Base-by-base conservation (phyloP, 2,888 invertebrate species). In the Caenorhabditis angaria region DNA sequence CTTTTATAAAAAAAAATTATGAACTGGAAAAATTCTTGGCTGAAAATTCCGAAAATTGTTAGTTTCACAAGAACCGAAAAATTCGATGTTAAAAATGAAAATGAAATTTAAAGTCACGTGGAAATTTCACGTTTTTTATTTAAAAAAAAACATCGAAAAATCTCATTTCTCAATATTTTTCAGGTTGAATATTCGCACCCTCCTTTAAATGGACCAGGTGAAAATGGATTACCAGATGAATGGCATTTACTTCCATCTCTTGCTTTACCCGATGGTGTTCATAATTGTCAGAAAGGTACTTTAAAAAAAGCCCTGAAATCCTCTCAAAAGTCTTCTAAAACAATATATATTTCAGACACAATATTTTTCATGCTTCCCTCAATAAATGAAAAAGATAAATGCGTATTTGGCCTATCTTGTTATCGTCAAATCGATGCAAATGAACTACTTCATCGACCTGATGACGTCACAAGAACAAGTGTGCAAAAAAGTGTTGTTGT, bases 401-500 rank as follows among this genome's bases (percentile, higher is more conserved):
- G 94, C 59, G 92, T 97, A 14, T 99, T 93, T 90, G 97, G 97
- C 29, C 93, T 99, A 70, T 97, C 97, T 24, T 99, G 97, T 90
- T 99, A 96, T 88, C 91, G 96, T 75, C 97, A 99, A 90, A 97
- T 99, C 85, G 93, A 95, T 80, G 93, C 96, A 6, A 72, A 78
- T 25, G 80, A 94, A 91, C 90, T 99, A 48, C 92, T 93, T 86
- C 94, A 94, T 87, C 93, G 93, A 82, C 94, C 95, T 2, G 93
- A 94, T 2, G 97, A 99, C 87, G 94, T 99, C 88, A 99, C 97
- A 0, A 91, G 99, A 82, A 95, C 94, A 85, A 95, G 96, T 3
- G 96, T 99, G 20, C 97, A 97, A 90, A 99, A 99, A 89, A 94
- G 95, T 85, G 97, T 99, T 0, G 96, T 96, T 90, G 94, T 97